Conservation (phyloP, 2,888 invertebrate genomes). For the Agriopis aurantiaria region DNA sequence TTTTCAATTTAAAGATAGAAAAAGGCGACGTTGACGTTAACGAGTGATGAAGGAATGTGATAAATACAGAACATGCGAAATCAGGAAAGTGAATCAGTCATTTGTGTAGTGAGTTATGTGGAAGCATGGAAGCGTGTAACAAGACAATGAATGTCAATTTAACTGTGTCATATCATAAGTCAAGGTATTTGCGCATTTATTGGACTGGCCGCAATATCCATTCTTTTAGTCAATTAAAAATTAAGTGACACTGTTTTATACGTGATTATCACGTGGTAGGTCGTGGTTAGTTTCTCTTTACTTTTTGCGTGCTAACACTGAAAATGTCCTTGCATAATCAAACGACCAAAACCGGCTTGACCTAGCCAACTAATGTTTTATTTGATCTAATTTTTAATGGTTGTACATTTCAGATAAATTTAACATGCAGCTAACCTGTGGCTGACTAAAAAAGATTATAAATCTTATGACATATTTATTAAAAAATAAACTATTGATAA, state of each 20-base stretch:
- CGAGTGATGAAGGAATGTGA: conserved; percentile 20
- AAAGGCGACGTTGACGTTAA: conserved; percentile 45
- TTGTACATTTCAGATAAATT: background rate
- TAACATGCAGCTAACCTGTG: too few relatives aligned
- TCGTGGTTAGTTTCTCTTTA: background rate
- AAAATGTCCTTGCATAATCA: conserved; percentile 1
- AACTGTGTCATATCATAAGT: conserved; percentile 36
- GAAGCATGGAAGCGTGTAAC: too few relatives aligned
- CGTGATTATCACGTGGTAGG: background rate
- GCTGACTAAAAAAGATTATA: too few relatives aligned
- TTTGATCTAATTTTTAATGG: background rate
- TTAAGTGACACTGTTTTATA: background rate
- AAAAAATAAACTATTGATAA: too few relatives aligned
- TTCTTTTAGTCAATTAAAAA: conserved; percentile 14
- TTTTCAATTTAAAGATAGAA: conserved; percentile 70
- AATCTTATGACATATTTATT: too few relatives aligned
- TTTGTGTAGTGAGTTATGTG: conserved; percentile 9
- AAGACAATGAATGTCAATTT: conserved; percentile 3
- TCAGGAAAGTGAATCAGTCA: conserved; percentile 4
- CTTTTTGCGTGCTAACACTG: background rate
- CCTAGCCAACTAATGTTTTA: background rate
- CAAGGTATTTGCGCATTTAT: conserved; percentile 25
- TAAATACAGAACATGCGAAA: background rate
- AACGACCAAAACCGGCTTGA: background rate
- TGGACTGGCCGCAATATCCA: conserved; percentile 5